Conservation (phyloP, 1,140 invertebrate species). For the Semibalanus balanoides region DNA sequence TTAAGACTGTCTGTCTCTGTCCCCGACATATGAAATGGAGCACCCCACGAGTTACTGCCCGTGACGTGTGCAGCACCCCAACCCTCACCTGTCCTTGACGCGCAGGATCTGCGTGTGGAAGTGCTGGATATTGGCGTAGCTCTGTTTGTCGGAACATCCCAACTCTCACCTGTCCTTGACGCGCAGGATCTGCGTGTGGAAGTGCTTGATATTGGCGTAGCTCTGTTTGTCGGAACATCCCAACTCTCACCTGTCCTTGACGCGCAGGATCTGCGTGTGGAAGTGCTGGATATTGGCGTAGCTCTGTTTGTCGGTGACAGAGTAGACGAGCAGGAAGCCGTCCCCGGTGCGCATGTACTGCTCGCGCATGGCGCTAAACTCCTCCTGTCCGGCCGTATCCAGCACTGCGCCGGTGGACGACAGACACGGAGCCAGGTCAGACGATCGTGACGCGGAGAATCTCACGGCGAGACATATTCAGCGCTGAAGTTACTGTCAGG, state of each 20-base stretch:
- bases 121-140: slow-evolving; percentile 85
- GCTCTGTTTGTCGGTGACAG: slow-evolving; percentile 78
- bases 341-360: slow-evolving; percentile 56
- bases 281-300: slow-evolving; percentile 91
- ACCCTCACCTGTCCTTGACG: slow-evolving; percentile 73
- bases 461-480: too few species aligned
- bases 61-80: too few species aligned
- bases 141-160: slow-evolving; percentile 76
- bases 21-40: too few species aligned
- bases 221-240: slow-evolving; percentile 78
- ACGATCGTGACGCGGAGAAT: too few species aligned
- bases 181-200: slow-evolving; percentile 69
- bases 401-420: slow-evolving; percentile 46
- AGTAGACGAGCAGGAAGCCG: slow-evolving; percentile 87
- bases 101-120: slow-evolving; percentile 74
- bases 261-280: slow-evolving; percentile 67
- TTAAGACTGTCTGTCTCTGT: too few species aligned
- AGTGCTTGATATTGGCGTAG: slow-evolving; percentile 86
- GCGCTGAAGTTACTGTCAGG: too few species aligned
- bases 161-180: slow-evolving; percentile 77
- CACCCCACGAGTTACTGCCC: too few species aligned
- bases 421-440: slow-evolving; percentile 9
- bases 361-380: slow-evolving; percentile 93
- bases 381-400: slow-evolving; percentile 94
- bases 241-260: slow-evolving; percentile 73